Percentiles rank a stretch among this genome's conserved stretches.
Evolutionary conservation across 2,888 invertebrate genomes (phyloP).

Genomic region (Mongoloraphidia duomilia): DNA sequence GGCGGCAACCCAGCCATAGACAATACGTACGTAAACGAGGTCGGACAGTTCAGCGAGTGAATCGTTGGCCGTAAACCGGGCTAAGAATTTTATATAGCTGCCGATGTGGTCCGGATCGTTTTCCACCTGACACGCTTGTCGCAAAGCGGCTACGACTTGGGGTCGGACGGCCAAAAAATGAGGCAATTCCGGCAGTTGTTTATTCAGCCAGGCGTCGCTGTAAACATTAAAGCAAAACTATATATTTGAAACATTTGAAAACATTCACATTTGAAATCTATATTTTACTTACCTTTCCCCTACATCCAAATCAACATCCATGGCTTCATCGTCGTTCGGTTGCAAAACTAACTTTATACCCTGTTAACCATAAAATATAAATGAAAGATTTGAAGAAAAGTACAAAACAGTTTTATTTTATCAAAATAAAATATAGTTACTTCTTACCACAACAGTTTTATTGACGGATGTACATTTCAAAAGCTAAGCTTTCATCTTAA

Average conservation of each 20-base stretch:
- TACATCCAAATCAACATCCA: slow-evolving; percentile 28
- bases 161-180: slow-evolving; percentile 61
- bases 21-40: slow-evolving; percentile 27
- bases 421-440: no score
- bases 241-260: no score
- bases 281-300: slow-evolving; percentile 5
- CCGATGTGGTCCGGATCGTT: slow-evolving; percentile 69
- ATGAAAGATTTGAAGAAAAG: background rate
- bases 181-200: slow-evolving; percentile 55
- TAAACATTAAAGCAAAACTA: background rate
- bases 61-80: slow-evolving; percentile 54
- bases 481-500: no score
- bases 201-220: slow-evolving; percentile 36
- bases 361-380: slow-evolving; percentile 22
- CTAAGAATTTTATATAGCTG: slow-evolving; percentile 74
- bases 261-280: no score
- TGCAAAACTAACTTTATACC: slow-evolving; percentile 59
- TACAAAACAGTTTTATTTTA: no score
- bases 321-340: slow-evolving; percentile 32
- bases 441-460: no score
- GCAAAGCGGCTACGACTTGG: slow-evolving; percentile 55
- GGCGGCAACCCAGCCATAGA: no score
- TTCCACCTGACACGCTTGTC: slow-evolving; percentile 82
- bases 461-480: no score
- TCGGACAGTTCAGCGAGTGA: slow-evolving; percentile 52